A percentile compares a stretch with the other conserved stretches of the same genome.
Conservation (phyloP, 2,113 vertebrate species). For the Pycnonotus jocosus region DNA sequence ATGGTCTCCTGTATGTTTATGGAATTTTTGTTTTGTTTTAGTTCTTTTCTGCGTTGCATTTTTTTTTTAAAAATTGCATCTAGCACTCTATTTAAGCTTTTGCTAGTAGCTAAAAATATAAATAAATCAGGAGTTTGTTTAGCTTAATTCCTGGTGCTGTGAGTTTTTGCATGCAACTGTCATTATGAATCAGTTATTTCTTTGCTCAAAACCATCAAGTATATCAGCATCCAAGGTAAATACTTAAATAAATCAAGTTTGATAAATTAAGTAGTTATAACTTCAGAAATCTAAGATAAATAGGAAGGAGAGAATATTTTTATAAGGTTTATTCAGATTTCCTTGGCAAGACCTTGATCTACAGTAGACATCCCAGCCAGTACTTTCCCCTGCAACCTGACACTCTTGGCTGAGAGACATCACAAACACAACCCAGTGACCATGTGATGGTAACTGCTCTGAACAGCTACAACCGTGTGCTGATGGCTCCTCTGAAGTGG, state of each 20-base stretch:
- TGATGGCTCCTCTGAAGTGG: neutral
- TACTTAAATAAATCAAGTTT: slow-evolving; percentile 21
- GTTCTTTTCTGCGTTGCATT: neutral
- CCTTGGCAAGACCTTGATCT: slow-evolving; percentile 52
- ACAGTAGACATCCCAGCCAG: slow-evolving; percentile 46
- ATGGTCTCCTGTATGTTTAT: neutral
- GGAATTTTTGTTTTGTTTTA: neutral
- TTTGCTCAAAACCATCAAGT: slow-evolving; percentile 32
- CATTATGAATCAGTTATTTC: slow-evolving; percentile 21
- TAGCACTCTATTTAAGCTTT: neutral
- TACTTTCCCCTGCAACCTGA: slow-evolving; percentile 61
- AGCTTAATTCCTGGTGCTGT: neutral
- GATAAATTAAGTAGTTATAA: slow-evolving; percentile 25
- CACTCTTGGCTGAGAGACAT: slow-evolving; percentile 66
- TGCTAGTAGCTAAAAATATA: slow-evolving; percentile 38
- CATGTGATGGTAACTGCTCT: neutral
- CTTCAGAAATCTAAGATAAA: slow-evolving; percentile 49
- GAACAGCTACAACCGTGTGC: neutral
- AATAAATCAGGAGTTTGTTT: slow-evolving; percentile 48
- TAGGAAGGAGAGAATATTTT: slow-evolving; percentile 38
- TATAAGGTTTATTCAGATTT: slow-evolving; percentile 60
- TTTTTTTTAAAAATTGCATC: neutral
- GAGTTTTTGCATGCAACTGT: slow-evolving; percentile 26
- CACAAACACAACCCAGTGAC: slow-evolving; percentile 43
- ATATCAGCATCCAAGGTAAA: slow-evolving; percentile 17